phyloP scores from a whole-genome alignment of 2,797 vertebrate genomes.

The Anabacerthia variegaticeps region DNA sequence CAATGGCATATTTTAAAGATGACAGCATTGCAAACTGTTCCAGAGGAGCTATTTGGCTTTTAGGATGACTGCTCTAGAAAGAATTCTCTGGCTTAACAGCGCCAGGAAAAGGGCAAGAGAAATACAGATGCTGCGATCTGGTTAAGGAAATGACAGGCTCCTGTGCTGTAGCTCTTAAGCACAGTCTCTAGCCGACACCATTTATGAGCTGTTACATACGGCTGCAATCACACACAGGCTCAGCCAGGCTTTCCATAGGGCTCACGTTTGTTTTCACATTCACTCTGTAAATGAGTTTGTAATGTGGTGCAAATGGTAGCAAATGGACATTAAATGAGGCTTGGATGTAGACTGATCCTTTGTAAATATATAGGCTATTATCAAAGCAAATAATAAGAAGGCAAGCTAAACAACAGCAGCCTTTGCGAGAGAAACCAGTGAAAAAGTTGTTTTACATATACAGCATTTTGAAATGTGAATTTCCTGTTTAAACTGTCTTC shows the following conservation, averaged over 20 bases:
- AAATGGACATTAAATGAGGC: slow-evolving; percentile 65
- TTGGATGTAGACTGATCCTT: slow-evolving; percentile 30
- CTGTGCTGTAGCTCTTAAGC: slow-evolving; percentile 24
- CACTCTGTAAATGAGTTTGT: slow-evolving; percentile 59
- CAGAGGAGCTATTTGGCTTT: slow-evolving; percentile 63
- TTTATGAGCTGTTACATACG: slow-evolving; percentile 58
- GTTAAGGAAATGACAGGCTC: slow-evolving; percentile 48
- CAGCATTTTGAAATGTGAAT: slow-evolving; percentile 39
- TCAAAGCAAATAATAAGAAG: slow-evolving; percentile 52
- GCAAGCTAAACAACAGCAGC: slow-evolving; percentile 19
- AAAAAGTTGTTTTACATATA: slow-evolving; percentile 20
- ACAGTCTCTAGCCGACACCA: slow-evolving; percentile 10
- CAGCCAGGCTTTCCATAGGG: slow-evolving; percentile 38
- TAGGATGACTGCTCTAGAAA: slow-evolving; percentile 67
- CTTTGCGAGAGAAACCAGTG: neutral
- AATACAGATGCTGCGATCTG: slow-evolving; percentile 53
- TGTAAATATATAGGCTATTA: slow-evolving; percentile 49
- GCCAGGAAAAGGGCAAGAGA: slow-evolving; percentile 42
- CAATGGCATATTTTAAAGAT: slow-evolving; percentile 64
- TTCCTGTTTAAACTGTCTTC: slow-evolving; percentile 63
- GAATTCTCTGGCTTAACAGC: slow-evolving; percentile 42
- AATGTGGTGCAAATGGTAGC: slow-evolving; percentile 67
- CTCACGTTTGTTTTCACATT: slow-evolving; percentile 59
- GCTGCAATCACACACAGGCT: slow-evolving; percentile 33
- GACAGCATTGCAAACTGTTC: slow-evolving; percentile 49